Conservation (phyloP, 2,888 invertebrate species). For the Glaucopsyche alexis region DNA sequence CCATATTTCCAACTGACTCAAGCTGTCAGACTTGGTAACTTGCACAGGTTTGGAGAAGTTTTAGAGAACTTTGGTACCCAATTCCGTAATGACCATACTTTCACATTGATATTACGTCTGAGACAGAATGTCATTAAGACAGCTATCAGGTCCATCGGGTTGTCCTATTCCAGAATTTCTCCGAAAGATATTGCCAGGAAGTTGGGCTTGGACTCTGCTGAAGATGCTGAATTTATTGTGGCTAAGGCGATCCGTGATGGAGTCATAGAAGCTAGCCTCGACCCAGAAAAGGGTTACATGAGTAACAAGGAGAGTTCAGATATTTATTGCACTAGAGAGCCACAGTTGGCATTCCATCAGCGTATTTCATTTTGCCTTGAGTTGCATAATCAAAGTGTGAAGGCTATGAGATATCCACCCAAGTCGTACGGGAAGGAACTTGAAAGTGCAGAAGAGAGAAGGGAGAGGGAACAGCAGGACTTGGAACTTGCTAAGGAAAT, state of each 20-base stretch:
- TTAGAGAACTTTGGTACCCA: slow-evolving; percentile 93
- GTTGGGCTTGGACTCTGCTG: slow-evolving; percentile 94
- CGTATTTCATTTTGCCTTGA: slow-evolving; percentile 98
- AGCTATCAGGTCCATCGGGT: slow-evolving; percentile 96
- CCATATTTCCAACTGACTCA: slow-evolving; percentile 99
- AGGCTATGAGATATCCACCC: slow-evolving; percentile 99
- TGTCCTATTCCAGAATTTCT: slow-evolving; percentile 97
- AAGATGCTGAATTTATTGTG: slow-evolving; percentile 99
- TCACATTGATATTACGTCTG: slow-evolving; percentile 95
- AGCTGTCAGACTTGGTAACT: slow-evolving; percentile 96
- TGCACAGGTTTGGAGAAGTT: slow-evolving; percentile 96
- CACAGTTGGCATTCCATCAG: slow-evolving; percentile 97
- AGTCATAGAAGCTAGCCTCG: slow-evolving; percentile 98
- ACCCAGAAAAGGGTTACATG: slow-evolving; percentile 97
- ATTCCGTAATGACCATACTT: slow-evolving; percentile 96
- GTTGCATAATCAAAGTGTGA: slow-evolving; percentile 99
- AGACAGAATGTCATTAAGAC: slow-evolving; percentile 99
- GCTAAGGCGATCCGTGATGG: slow-evolving; percentile 99
- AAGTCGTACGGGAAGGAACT: slow-evolving; percentile 99
- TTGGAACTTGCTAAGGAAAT: slow-evolving; percentile 99
- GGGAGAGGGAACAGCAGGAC: slow-evolving; percentile 98
- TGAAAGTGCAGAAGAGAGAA: slow-evolving; percentile 97
- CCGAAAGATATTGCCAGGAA: slow-evolving; percentile 97
- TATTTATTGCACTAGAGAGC: slow-evolving; percentile 97
- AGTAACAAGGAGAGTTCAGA: slow-evolving; percentile 98